Conservation (phyloP, 2,797 vertebrate genomes). For the Nannoperca obscura region DNA sequence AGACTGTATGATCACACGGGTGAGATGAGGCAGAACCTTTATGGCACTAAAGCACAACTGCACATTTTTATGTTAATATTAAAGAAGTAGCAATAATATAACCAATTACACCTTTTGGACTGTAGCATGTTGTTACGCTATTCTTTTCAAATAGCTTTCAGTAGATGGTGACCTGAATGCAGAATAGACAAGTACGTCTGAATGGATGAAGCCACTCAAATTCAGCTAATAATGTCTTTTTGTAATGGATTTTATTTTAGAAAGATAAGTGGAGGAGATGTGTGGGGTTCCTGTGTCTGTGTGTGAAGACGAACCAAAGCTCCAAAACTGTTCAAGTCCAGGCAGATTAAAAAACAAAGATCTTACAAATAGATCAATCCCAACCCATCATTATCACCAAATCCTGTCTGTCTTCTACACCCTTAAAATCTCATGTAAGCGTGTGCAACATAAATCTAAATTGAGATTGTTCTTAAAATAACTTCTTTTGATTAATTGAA, state of each 20-base stretch:
- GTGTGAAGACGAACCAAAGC: constrained; percentile 7
- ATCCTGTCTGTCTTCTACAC: not conserved
- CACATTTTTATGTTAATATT: not conserved
- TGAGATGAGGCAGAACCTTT: constrained; percentile 7
- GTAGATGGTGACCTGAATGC: constrained; percentile 20
- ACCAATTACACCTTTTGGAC: too few relatives aligned
- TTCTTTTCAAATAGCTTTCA: not conserved
- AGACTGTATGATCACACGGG: not conserved
- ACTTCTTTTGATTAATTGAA: not conserved
- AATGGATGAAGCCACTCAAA: not conserved
- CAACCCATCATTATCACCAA: not conserved
- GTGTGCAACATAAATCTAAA: not conserved
- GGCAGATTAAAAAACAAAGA: not conserved
- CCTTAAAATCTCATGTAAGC: not conserved
- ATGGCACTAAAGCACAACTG: not conserved
- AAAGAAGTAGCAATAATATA: not conserved
- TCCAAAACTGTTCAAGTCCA: not conserved
- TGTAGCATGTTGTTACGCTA: too few relatives aligned
- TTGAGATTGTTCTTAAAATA: not conserved
- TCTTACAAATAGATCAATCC: not conserved
- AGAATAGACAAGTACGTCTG: not conserved
- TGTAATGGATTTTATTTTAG: not conserved
- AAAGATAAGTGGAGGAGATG: not conserved
- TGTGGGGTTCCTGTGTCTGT: constrained; percentile 9
- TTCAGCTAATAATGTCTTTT: constrained; percentile 17